Conservation (phyloP, 2,888 invertebrate genomes). For the Selenia dentaria region DNA sequence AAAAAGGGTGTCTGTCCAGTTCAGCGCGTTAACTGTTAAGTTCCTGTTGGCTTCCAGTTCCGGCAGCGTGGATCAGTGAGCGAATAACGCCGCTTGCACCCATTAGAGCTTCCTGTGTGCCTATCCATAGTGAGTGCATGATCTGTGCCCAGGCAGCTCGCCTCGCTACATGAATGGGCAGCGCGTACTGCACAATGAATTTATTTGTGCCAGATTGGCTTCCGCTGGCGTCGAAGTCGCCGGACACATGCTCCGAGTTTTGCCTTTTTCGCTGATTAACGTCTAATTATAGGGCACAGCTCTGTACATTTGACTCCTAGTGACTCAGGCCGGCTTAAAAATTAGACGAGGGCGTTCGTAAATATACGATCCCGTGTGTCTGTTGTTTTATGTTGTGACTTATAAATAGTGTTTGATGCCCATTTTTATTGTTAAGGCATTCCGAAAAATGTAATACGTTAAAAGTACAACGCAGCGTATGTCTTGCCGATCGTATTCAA, state of each 20-base stretch:
- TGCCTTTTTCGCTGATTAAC: conserved; percentile 78
- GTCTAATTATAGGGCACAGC: conserved; percentile 79
- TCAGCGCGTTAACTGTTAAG: conserved; percentile 63
- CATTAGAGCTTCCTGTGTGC: conserved; percentile 76
- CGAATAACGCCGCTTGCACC: conserved; percentile 50
- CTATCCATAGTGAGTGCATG: conserved; percentile 55
- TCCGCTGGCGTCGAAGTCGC: conserved; percentile 69
- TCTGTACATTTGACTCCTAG: conserved; percentile 67
- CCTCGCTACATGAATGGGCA: conserved; percentile 66
- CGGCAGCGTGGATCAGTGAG: conserved; percentile 48
- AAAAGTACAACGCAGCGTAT: conserved; percentile 31
- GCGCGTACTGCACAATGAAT: conserved; percentile 66
- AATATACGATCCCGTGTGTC: conserved; percentile 19
- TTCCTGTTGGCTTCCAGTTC: conserved; percentile 72
- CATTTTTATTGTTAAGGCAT: background rate
- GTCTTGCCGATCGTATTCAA: conserved; percentile 32
- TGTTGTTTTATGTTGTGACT: background rate
- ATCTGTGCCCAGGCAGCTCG: conserved; percentile 53
- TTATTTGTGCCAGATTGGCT: conserved; percentile 73
- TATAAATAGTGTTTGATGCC: background rate
- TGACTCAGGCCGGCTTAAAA: conserved; percentile 70
- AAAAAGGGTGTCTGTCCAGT: conserved; percentile 37
- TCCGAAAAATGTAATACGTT: background rate
- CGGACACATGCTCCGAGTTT: conserved; percentile 57
- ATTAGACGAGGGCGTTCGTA: conserved; percentile 39